Evolutionary conservation across 2,888 invertebrate species (phyloP), one percentile per base, ranked within the genome.

Genomic region (Agelastica alni): DNA sequence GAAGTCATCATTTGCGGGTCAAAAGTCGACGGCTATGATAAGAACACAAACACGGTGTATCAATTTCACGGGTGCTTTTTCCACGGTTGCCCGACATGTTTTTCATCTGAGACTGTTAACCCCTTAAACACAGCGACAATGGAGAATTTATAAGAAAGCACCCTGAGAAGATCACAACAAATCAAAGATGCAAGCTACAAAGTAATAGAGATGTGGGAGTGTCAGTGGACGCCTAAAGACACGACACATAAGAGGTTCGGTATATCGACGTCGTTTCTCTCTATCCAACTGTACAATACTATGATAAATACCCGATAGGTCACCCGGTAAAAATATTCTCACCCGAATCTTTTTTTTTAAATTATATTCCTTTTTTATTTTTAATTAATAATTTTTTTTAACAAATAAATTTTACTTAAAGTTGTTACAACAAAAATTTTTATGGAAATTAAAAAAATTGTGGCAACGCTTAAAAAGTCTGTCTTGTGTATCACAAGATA

Each of bases 261-360:
- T 34, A 34, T 64, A 62, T 53, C 60, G 62, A 44, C 53, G 59
- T 65, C 30, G 59, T 56, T 22, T 58, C 54, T 51, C 53, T 61
- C 22, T 62, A 62, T 45, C 57, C 61, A 17, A 61, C 59, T 26
- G 60, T 62, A 17, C 53, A 56, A 43, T 63, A 34, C 57, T 61
- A 60, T 53, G 60, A 60, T 55, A 32, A 55, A 22, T 60, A 59
- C 49, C 60, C 61, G 10, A 44, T 59, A 17, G 59, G 57, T 22
- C 59, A 62, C 51, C 60, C 59, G 28, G 44, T 42, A 47, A 59
- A 59, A 51, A 59, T 63, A 41, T 52, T 51, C 18, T 54, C 59
- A 41, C 62, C 61, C n/a, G n/a, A n/a, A n/a, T n/a, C n/a, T n/a
- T n/a, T n/a, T n/a, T n/a, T n/a, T n/a, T n/a, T n/a, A n/a, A n/a